Evolutionary conservation across 2,113 vertebrate species (phyloP), one percentile per base, ranked within the genome.

Genomic region (Fukomys damarensis): DNA sequence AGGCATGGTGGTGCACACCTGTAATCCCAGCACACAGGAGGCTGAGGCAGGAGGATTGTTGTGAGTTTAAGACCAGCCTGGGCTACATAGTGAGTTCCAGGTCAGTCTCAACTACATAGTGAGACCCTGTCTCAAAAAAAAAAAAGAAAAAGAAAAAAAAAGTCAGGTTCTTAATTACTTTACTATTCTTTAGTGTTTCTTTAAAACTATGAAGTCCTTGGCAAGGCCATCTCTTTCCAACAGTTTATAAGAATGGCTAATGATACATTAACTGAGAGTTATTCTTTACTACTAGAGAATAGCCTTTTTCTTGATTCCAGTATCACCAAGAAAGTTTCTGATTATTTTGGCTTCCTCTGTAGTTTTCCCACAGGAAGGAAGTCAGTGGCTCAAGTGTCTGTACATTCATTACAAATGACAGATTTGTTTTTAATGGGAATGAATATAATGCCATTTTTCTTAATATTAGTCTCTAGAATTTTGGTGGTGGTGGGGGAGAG

Each of bases 381-480:
- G 30, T 77, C 38, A 30, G 6, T 41, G 38, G 22, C 22, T 72
- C n/a, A 68, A 3, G 43, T 54, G 24, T n/a, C 46, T 52, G 58
- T 30, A 63, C 13, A 63, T 87, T 76, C 92, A 38, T 49, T 74
- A 43, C 85, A 58, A 46, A 63, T 56, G 81, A 82, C n/a, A 81
- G 41, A 74, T 87, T 89, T 83, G 22, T 93, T 94, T 87, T 49
- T 91, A 35, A 84, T 14, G 54, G 83, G 84, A 80, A 59, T 30
- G 32, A 91, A 89, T 89, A 43, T 20, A 61, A 6, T 63, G 52
- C 30, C 6, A 74, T 74, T 76, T 9, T 87, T 6, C 6, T 91
- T 52, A 43, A 70, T 7, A 70, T 22, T 88, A 5, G 16, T 85
- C 41, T 66, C 58, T 88, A 22, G n/a, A 87, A 93, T 58, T 86